Evolutionary conservation across 1,140 invertebrate genomes (phyloP).

Genomic region (Saccostrea cuccullata): DNA sequence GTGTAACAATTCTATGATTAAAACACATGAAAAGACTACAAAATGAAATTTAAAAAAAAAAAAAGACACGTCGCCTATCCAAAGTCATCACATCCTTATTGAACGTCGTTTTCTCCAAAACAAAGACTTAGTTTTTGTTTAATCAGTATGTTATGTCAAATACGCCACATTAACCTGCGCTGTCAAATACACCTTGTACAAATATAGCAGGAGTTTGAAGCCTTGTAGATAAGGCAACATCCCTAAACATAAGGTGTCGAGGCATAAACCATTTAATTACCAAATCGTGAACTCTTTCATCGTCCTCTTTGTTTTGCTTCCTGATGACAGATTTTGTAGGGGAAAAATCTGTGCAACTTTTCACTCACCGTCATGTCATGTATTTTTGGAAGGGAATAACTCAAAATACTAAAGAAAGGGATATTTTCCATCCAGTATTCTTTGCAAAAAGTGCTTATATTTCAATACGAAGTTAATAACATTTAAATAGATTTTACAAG

Average conservation of each 20-base stretch:
- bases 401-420: not conserved
- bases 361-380: not conserved
- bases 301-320: not conserved
- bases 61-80: not conserved
- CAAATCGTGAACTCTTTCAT: not conserved
- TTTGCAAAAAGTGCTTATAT: no score
- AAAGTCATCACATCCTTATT: not conserved
- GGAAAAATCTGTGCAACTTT: not conserved
- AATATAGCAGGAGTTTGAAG: not conserved
- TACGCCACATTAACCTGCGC: not conserved
- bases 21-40: no score
- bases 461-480: no score
- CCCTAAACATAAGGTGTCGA: conserved; percentile 18
- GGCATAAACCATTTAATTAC: conserved; percentile 1
- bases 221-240: not conserved
- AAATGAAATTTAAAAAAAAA: not conserved
- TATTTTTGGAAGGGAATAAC: not conserved
- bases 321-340: not conserved
- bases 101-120: not conserved
- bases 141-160: not conserved
- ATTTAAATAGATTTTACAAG: no score
- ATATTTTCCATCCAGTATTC: no score
- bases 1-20: no score
- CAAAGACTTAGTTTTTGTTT: conserved; percentile 8
- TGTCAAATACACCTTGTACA: conserved; percentile 19